Evolutionary conservation across 2,113 vertebrate genomes (phyloP), one percentile per base, ranked within the genome.

Genomic region (Callipepla californica): DNA sequence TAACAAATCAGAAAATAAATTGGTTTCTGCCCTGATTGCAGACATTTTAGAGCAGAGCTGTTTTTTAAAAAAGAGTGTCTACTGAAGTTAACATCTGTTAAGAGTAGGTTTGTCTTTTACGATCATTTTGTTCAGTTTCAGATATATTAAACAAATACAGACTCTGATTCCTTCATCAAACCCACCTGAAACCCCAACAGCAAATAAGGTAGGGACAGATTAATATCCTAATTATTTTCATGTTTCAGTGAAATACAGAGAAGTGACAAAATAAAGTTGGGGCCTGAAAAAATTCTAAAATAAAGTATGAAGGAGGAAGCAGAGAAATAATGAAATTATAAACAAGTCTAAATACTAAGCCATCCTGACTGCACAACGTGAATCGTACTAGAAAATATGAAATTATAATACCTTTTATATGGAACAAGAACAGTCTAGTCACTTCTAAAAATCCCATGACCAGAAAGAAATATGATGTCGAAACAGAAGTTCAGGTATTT

Each of bases 401-500:
- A 89, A 81, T 65, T 15, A 45, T 40, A 69, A 11, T 13, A 63
- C 5, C 58, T 85, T 80, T 73, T 74, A 26, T 34, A 58, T 0
- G 10, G 72, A 40, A 73, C 72, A 95, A 76, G 40, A 91, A 38
- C 18, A 48, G 50, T 58, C 67, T 76, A 40, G 36, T 81, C 85
- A 59, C 20, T 80, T 79, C 30, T 44, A 9, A 32, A 88, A 79
- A 86, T 84, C 83, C 36, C 30, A n/a, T 87, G n/a, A 81, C 76
- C 48, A 94, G 69, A 85, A 78, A 94, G 62, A 83, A 75, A 65
- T 44, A 87, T 1, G 9, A 72, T 73, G 57, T 93, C 77, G 76
- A 66, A 94, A 87, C 36, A 80, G 78, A 72, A 84, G 36, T 79
- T 89, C 77, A 72, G 83, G 20, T 84, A 81, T 53, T 81, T 78